Percentiles rank a stretch among this genome's conserved stretches.
Conservation (phyloP, 2,888 invertebrate genomes). For the Crossocerus cetratus region DNA sequence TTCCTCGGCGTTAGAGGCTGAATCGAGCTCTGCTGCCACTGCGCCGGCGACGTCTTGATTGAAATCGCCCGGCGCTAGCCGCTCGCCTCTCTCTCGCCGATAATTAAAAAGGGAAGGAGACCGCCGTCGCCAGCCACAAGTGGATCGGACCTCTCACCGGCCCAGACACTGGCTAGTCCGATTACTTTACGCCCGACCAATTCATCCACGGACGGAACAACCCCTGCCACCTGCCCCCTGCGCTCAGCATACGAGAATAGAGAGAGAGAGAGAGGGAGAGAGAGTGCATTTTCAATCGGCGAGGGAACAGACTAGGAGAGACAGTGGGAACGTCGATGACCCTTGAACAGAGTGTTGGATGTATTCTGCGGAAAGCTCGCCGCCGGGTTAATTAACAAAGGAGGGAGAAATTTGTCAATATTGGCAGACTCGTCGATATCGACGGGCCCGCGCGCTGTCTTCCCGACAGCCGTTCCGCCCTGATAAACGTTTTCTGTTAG, state of each 20-base stretch:
- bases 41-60: slow-evolving; percentile 21
- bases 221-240: too few species aligned
- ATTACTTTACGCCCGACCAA: too few species aligned
- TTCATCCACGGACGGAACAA: too few species aligned
- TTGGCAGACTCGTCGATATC: background rate
- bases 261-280: too few species aligned
- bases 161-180: too few species aligned
- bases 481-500: slow-evolving; percentile 28
- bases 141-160: too few species aligned
- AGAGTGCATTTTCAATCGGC: slow-evolving; percentile 4
- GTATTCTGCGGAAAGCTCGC: background rate
- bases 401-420: slow-evolving; percentile 5
- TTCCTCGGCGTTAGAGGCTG: too few species aligned
- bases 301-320: background rate
- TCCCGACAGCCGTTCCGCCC: background rate
- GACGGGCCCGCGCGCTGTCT: background rate
- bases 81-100: background rate
- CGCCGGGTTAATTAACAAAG: slow-evolving; percentile 16
- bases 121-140: too few species aligned
- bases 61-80: slow-evolving; percentile 13
- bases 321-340: background rate
- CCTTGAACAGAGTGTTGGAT: background rate
- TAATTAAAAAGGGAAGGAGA: background rate
- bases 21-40: too few species aligned
- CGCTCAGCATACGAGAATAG: background rate